These are phyloP conservation scores for Trididemnum miniatum DNA, from an alignment of 23 tunicate species.

Conservation along the genomic window DNA sequence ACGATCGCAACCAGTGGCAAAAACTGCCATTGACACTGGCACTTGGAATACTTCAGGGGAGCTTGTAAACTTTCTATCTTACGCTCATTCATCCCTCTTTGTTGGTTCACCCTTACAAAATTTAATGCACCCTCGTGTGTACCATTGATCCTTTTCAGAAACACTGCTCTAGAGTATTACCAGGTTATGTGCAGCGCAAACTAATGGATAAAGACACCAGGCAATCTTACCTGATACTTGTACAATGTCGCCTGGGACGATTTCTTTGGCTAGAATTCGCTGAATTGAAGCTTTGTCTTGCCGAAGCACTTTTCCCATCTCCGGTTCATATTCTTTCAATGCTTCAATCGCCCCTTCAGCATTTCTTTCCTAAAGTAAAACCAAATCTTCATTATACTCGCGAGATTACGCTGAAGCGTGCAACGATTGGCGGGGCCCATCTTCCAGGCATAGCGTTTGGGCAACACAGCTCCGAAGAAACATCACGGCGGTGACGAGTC, in stretches of 20 bases:
- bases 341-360: slow-evolving; percentile 99
- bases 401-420: too few relatives aligned
- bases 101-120: background rate
- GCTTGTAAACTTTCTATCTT: too few relatives aligned
- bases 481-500: too few relatives aligned
- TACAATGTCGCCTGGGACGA: slow-evolving; percentile 99
- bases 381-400: too few relatives aligned
- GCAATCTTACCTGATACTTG: slow-evolving; percentile 71
- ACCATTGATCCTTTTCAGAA: background rate
- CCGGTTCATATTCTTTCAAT: slow-evolving; percentile 99
- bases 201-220: background rate
- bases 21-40: too few relatives aligned
- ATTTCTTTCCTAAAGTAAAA: slow-evolving; percentile 89
- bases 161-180: background rate
- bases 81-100: background rate
- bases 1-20: too few relatives aligned
- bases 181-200: background rate
- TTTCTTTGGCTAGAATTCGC: slow-evolving; percentile 81
- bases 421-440: too few relatives aligned
- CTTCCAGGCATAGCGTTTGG: too few relatives aligned
- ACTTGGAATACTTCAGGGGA: too few relatives aligned
- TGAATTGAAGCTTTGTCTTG: slow-evolving; percentile 83
- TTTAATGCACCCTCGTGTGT: background rate
- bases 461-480: too few relatives aligned
- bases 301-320: slow-evolving; percentile 95